phyloP scores from a whole-genome alignment of 2,888 invertebrate genomes.

The Eulithis prunata region DNA sequence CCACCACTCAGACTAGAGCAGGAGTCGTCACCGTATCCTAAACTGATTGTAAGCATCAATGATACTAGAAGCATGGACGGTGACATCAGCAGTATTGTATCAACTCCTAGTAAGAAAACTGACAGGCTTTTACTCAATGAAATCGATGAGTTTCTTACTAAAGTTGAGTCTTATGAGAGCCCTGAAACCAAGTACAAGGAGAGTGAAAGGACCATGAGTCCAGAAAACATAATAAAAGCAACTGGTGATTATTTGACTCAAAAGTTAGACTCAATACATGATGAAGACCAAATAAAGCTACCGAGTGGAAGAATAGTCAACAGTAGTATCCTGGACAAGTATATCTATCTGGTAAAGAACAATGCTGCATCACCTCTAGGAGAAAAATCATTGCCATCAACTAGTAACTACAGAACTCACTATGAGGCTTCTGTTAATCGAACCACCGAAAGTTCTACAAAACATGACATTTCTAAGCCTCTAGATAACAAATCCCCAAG shows the following conservation, averaged over 20 bases:
- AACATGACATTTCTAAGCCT: slow-evolving; percentile 40
- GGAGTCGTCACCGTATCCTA: slow-evolving; percentile 19
- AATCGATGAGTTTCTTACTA: slow-evolving; percentile 78
- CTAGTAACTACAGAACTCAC: slow-evolving; percentile 41
- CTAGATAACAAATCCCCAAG: slow-evolving; percentile 61
- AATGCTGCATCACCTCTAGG: slow-evolving; percentile 49
- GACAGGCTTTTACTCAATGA: slow-evolving; percentile 75
- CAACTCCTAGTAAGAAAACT: slow-evolving; percentile 75
- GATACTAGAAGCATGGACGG: slow-evolving; percentile 72
- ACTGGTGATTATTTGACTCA: slow-evolving; percentile 71
- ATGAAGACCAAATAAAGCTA: slow-evolving; percentile 56
- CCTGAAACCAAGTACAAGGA: slow-evolving; percentile 65
- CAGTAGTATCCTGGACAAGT: slow-evolving; percentile 70
- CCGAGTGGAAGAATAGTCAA: slow-evolving; percentile 69
- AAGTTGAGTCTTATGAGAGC: slow-evolving; percentile 74
- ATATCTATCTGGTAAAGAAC: slow-evolving; percentile 76
- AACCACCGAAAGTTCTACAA: slow-evolving; percentile 38
- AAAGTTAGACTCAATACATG: slow-evolving; percentile 62
- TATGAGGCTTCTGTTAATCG: slow-evolving; percentile 36
- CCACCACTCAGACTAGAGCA: slow-evolving; percentile 56
- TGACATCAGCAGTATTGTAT: slow-evolving; percentile 75
- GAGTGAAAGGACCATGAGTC: slow-evolving; percentile 47
- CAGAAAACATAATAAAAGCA: slow-evolving; percentile 74
- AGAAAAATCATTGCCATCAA: slow-evolving; percentile 47
- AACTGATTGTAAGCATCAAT: slow-evolving; percentile 31